Evolutionary conservation across 2,113 vertebrate genomes (phyloP).

Genomic region (Tinamus guttatus): DNA sequence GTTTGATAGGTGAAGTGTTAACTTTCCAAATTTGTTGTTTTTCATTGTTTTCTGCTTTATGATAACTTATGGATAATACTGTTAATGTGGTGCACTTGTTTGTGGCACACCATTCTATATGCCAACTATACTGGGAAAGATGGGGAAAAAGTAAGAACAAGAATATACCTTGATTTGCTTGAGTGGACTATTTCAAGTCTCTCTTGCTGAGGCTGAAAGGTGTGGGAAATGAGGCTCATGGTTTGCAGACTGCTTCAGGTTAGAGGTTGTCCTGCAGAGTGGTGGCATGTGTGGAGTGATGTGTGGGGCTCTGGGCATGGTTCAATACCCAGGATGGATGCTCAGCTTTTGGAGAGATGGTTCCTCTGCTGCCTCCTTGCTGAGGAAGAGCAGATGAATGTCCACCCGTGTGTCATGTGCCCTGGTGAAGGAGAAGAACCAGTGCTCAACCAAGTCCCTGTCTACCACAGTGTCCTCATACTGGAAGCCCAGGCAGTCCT

Average conservation of each 20-base stretch:
- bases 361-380: background rate
- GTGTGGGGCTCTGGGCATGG: background rate
- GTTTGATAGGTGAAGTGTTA: background rate
- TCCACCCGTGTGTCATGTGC: background rate
- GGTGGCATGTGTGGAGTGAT: background rate
- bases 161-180: background rate
- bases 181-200: background rate
- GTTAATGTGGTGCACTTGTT: background rate
- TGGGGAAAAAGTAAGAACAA: background rate
- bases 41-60: background rate
- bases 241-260: background rate
- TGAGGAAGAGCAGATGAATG: background rate
- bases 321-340: background rate
- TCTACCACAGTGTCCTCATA: background rate
- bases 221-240: background rate
- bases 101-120: background rate
- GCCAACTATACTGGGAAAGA: background rate
- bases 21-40: background rate
- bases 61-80: background rate
- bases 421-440: background rate
- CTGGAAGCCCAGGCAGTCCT: background rate
- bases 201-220: background rate
- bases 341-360: background rate
- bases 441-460: accelerated
- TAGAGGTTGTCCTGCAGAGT: background rate